A percentile compares a stretch with the other conserved stretches of the same genome.
Evolutionary conservation across 2,797 vertebrate species (phyloP).

Genomic region (Tragelaphus oryx): DNA sequence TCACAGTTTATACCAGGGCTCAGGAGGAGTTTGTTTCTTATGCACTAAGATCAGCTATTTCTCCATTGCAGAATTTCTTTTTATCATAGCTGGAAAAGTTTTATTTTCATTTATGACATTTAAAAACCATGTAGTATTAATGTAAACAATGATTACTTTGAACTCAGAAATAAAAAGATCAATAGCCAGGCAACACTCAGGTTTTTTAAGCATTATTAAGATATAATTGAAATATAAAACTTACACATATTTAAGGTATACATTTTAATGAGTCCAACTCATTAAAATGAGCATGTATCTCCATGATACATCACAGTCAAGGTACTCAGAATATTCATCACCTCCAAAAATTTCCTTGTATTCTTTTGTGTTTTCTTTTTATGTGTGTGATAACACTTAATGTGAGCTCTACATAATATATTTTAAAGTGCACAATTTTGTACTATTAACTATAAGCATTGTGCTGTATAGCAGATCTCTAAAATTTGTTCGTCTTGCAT

Average conservation of each 20-base stretch:
- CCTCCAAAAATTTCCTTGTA: background rate
- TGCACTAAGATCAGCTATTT: background rate
- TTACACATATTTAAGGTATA: background rate
- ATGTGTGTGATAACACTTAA: background rate
- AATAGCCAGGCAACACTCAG: background rate
- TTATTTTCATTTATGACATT: background rate
- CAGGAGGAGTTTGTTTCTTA: background rate
- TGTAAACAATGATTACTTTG: background rate
- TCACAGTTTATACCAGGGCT: background rate
- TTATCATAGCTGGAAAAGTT: background rate
- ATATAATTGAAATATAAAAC: background rate
- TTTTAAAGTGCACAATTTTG: background rate
- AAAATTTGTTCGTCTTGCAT: background rate
- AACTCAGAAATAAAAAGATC: background rate
- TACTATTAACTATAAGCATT: background rate
- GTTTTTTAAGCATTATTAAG: background rate
- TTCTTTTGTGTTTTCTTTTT: background rate
- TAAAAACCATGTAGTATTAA: background rate
- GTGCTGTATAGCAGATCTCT: background rate
- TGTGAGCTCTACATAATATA: background rate
- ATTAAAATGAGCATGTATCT: background rate
- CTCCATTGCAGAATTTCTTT: background rate
- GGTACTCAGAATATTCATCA: background rate
- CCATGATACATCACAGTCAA: background rate
- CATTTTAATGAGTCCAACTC: background rate